Conservation (phyloP, 2,797 vertebrate species). For the Schizopygopsis malacanthus region DNA sequence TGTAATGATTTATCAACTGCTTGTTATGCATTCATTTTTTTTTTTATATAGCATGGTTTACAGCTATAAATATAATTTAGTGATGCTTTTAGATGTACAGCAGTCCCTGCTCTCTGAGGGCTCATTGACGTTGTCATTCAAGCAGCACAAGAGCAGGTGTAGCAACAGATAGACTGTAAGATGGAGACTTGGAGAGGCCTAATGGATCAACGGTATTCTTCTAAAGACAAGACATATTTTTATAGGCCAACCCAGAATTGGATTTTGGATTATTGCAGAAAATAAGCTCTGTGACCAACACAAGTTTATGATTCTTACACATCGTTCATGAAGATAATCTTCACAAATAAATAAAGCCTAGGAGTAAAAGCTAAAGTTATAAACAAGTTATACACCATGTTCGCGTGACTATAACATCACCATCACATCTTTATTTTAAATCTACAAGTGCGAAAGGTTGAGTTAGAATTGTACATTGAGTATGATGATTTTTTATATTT, state of each 20-base stretch:
- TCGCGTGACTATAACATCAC: not conserved
- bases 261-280: not conserved
- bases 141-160: not conserved
- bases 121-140: not conserved
- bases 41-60: not conserved
- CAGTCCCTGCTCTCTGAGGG: not conserved
- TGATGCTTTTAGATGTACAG: not conserved
- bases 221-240: not conserved
- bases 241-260: not conserved
- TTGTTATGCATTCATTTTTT: not conserved
- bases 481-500: not conserved
- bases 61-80: not conserved
- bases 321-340: not conserved
- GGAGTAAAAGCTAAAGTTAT: not conserved
- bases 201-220: not conserved
- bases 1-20: not conserved
- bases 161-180: not conserved
- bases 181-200: not conserved
- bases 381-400: not conserved
- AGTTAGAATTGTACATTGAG: not conserved
- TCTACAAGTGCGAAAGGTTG: not conserved
- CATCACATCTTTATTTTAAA: not conserved
- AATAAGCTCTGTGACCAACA: not conserved
- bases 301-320: not conserved
- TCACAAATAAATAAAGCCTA: not conserved